phyloP scores from a whole-genome alignment of 2,113 vertebrate species.

The Crypturellus undulatus region DNA sequence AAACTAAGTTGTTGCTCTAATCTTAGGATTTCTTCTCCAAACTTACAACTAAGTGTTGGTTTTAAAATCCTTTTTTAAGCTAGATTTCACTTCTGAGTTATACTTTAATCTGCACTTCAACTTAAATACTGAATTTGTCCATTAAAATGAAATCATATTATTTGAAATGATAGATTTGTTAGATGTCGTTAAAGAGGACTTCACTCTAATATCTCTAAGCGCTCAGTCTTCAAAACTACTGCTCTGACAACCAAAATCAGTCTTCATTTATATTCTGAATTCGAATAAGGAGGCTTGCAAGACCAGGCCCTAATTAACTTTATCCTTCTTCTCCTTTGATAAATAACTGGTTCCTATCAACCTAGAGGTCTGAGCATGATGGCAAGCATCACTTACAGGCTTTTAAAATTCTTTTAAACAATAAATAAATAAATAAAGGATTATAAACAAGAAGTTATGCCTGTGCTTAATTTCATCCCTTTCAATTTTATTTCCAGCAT shows the following conservation, averaged over 20 bases:
- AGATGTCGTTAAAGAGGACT: neutral
- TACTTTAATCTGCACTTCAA: neutral
- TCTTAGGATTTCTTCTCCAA: neutral
- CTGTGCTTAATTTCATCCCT: neutral
- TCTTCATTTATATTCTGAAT: neutral
- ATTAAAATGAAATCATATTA: neutral
- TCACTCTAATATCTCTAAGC: neutral
- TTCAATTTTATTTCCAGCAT: neutral
- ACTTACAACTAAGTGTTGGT: neutral
- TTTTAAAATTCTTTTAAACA: neutral
- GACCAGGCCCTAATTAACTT: neutral
- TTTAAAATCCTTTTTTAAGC: neutral
- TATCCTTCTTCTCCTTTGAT: neutral
- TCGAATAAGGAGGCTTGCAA: neutral
- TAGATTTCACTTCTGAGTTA: neutral
- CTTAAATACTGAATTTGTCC: neutral
- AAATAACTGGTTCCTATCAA: neutral
- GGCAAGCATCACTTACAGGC: neutral
- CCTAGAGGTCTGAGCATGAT: neutral
- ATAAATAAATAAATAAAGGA: neutral
- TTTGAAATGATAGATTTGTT: neutral
- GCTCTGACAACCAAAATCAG: neutral
- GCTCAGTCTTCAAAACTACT: neutral
- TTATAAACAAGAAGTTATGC: neutral
- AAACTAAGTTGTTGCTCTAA: neutral